Evolutionary conservation across 2,888 invertebrate species (phyloP).

Genomic region (Melipona bicolor): DNA sequence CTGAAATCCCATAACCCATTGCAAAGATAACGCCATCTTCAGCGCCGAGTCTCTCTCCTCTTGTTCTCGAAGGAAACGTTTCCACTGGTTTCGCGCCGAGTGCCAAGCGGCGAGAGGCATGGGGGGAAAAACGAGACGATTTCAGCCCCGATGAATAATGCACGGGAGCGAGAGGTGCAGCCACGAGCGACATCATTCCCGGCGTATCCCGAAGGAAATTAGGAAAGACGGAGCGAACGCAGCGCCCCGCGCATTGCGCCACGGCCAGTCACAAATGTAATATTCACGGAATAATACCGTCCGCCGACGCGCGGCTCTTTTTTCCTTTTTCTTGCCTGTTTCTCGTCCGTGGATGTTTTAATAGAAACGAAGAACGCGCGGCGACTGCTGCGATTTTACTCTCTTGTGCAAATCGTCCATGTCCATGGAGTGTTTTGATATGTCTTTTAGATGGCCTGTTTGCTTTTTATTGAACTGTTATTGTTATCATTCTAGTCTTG

Average conservation of each 20-base stretch:
- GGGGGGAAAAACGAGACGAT: conserved; percentile 63
- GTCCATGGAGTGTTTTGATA: neutral
- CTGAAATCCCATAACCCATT: neutral
- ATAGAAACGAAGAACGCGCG: conserved; percentile 59
- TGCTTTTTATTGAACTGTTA: too few relatives aligned
- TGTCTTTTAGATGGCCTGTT: too few relatives aligned
- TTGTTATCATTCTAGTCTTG: too few relatives aligned
- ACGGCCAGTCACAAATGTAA: conserved; percentile 83
- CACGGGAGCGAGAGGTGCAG: conserved; percentile 72
- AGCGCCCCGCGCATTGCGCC: conserved; percentile 58
- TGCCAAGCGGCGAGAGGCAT: neutral
- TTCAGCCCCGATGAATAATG: conserved; percentile 76
- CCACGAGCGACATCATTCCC: conserved; percentile 78
- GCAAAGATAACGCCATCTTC: neutral
- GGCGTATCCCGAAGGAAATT: conserved; percentile 84
- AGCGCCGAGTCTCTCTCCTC: neutral
- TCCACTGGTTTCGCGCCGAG: neutral
- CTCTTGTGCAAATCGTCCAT: conserved; percentile 36
- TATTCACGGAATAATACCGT: conserved; percentile 83
- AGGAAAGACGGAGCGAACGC: conserved; percentile 79
- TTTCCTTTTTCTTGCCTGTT: conserved; percentile 26
- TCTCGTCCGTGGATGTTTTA: conserved; percentile 52
- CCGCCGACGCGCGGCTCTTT: conserved; percentile 58
- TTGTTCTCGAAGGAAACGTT: neutral
- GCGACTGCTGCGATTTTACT: conserved; percentile 50